Evolutionary conservation across 2,888 invertebrate genomes (phyloP).

Genomic region (Ichneumon xanthorius): DNA sequence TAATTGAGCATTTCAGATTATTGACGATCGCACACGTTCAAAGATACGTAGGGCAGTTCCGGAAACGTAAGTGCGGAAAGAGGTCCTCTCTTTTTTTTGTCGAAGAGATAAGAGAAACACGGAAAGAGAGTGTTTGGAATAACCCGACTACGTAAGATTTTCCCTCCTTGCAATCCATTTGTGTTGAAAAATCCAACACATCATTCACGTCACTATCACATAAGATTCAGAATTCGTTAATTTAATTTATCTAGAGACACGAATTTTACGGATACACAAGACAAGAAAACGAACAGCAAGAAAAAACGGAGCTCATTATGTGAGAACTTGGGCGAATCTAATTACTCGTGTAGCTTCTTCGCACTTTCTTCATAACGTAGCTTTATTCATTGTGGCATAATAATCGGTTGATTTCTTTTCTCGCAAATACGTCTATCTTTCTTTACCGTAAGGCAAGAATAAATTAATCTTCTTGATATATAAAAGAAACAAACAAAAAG

Average conservation of each 20-base stretch:
- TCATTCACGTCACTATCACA: not conserved
- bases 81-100: not conserved
- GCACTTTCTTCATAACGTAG: not conserved
- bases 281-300: too few relatives aligned
- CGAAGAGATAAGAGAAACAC: not conserved
- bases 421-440: slow-evolving; percentile 19
- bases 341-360: not conserved
- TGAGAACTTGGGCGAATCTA: too few relatives aligned
- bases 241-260: slow-evolving; percentile 4
- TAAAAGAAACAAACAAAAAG: slow-evolving; percentile 22
- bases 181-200: not conserved
- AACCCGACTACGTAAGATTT: slow-evolving; percentile 27
- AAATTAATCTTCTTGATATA: slow-evolving; percentile 45
- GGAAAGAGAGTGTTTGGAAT: not conserved
- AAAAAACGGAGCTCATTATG: not conserved
- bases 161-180: slow-evolving; percentile 46
- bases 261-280: not conserved
- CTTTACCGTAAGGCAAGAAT: slow-evolving; percentile 21
- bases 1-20: slow-evolving; percentile 28
- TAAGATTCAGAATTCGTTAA: slow-evolving; percentile 1
- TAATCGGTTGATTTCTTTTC: slow-evolving; percentile 22
- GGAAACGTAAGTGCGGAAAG: not conserved
- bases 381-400: slow-evolving; percentile 12
- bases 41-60: slow-evolving; percentile 7
- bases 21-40: slow-evolving; percentile 1